Evolutionary conservation across 2,113 vertebrate species (phyloP), one percentile per base, ranked within the genome.

Genomic region (Siphamia tubifer): DNA sequence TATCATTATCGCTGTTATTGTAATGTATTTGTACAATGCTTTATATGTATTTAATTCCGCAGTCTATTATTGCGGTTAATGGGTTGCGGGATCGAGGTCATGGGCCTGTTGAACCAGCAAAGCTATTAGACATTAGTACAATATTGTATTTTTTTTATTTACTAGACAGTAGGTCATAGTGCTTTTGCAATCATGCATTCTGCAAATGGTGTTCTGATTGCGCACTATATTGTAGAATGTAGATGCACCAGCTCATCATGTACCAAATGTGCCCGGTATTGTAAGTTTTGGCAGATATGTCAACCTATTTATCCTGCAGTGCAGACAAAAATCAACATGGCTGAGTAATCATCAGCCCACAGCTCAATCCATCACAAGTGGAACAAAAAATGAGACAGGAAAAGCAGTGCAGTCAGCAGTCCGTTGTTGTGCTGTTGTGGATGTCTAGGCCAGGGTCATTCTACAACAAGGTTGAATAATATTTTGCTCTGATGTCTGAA

Each of bases 261-360:
- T 84, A 51, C 79, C 20, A 49, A 47, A 81, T 77, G 40, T 72
- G 58, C 63, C 64, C 68, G 44, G n/a, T 57, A 54, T 32, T 66
- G 53, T 64, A 63, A 63, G 15, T 56, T 48, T 58, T 78, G 61
- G 47, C 65, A 65, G 45, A 61, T 53, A 56, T 32, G 40, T 68
- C 68, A 81, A 77, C 79, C 76, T 69, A 71, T 20, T 78, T 63
- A 51, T 80, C 82, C 73, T 89, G 85, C 83, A 84, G 20, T 83
- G 80, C 78, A 82, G 87, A 62, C 52, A 43, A 13, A 24, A 12
- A 48, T 48, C 34, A 60, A 74, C 43, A 84, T 72, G 70, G 48
- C 48, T 45, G 66, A 79, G 62, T 78, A 81, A 70, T 63, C 63
- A 62, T 64, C 39, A 40, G 73, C 43, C 16, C 23, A 21, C 2